A percentile compares a stretch with the other conserved stretches of the same genome.
These are phyloP conservation scores for Setipinna tenuifilis DNA, from an alignment of 2,797 vertebrate genomes.

Conservation along the genomic window DNA sequence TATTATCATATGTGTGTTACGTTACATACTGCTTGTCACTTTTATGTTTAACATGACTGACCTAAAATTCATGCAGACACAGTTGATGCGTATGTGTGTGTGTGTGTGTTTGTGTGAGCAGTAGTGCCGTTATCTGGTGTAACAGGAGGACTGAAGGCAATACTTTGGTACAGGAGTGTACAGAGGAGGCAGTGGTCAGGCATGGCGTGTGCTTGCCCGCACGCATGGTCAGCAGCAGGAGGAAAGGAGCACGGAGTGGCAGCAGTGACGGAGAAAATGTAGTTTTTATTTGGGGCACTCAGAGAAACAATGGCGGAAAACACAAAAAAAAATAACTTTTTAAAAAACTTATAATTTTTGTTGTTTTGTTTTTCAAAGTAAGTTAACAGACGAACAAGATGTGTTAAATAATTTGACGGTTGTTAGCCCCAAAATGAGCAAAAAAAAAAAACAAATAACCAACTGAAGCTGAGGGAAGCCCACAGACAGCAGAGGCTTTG, in stretches of 20 bases:
- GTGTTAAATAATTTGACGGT: background rate
- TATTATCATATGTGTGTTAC: background rate
- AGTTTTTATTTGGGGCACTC: slow-evolving; percentile 16
- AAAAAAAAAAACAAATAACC: background rate
- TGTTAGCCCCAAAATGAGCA: background rate
- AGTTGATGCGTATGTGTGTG: background rate
- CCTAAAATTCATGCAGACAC: background rate
- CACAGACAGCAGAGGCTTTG: background rate
- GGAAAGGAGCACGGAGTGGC: background rate
- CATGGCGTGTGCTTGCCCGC: background rate
- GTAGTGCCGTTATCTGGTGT: background rate
- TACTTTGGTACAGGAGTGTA: slow-evolving; percentile 10
- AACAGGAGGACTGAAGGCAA: background rate
- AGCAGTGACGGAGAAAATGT: background rate
- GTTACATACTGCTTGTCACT: too few relatives aligned
- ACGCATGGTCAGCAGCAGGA: background rate
- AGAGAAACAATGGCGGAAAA: slow-evolving; percentile 16
- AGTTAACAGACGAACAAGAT: slow-evolving; percentile 10
- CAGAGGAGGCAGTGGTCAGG: background rate
- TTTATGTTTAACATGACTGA: background rate
- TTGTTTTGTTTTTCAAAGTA: background rate
- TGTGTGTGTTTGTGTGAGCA: background rate
- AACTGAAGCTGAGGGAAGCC: background rate
- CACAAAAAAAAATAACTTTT: background rate
- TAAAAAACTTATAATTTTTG: too few relatives aligned